Conservation (phyloP, 2,113 vertebrate species). For the Pao palembangensis region DNA sequence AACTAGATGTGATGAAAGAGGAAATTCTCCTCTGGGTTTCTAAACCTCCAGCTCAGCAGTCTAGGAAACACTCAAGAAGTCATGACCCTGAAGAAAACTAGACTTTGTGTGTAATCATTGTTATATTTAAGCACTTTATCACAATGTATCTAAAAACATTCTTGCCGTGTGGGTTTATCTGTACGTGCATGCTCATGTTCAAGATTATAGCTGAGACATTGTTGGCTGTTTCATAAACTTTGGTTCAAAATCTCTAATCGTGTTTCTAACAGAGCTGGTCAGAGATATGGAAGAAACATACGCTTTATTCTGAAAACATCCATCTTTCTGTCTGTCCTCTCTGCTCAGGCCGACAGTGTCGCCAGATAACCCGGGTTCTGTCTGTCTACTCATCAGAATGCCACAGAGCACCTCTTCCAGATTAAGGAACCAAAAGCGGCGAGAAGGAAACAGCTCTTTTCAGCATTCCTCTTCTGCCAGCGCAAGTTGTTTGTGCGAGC, state of each 20-base stretch:
- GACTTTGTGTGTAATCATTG: slow-evolving; percentile 13
- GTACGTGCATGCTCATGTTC: too few relatives aligned
- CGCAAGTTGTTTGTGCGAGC: slow-evolving; percentile 60
- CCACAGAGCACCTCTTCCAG: slow-evolving; percentile 13
- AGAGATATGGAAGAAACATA: neutral
- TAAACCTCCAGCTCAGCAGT: slow-evolving; percentile 45
- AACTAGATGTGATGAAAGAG: slow-evolving; percentile 12
- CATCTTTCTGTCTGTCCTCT: neutral
- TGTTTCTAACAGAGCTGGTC: neutral
- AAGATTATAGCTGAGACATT: too few relatives aligned
- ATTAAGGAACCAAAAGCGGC: slow-evolving; percentile 69
- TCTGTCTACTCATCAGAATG: slow-evolving; percentile 48
- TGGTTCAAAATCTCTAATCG: too few relatives aligned
- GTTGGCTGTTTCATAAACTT: too few relatives aligned
- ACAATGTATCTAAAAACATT: neutral
- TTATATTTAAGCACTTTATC: slow-evolving; percentile 1
- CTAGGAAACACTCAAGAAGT: slow-evolving; percentile 2
- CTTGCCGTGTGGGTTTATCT: too few relatives aligned
- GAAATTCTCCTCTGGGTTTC: slow-evolving; percentile 36
- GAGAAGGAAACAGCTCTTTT: slow-evolving; percentile 55
- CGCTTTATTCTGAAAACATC: neutral
- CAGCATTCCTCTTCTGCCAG: slow-evolving; percentile 40
- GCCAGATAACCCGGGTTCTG: slow-evolving; percentile 18
- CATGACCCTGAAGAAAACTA: slow-evolving; percentile 20
- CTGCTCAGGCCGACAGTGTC: neutral